Evolutionary conservation across 1,140 invertebrate species (phyloP).

Genomic region (Wasmannia auropunctata): DNA sequence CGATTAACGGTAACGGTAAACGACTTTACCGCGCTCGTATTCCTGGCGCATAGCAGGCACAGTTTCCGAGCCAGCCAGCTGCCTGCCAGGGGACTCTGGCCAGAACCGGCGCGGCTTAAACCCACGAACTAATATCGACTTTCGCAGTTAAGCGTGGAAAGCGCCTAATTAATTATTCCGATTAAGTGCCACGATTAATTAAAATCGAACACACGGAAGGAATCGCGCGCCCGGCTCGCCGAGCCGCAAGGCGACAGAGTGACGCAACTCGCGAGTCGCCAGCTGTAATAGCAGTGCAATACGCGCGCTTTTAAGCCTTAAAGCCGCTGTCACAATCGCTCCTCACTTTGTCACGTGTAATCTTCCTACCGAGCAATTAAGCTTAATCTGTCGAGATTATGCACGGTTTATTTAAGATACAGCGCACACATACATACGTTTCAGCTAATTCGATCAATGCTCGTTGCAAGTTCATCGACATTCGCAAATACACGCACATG

Average conservation of each 20-base stretch:
- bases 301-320: neutral
- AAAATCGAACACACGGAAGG: slow-evolving; percentile 56
- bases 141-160: slow-evolving; percentile 48
- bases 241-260: slow-evolving; percentile 13
- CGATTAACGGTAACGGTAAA: slow-evolving; percentile 81
- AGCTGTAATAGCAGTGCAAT: neutral
- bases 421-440: neutral
- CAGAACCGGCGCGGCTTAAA: neutral
- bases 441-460: neutral
- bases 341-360: neutral
- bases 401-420: neutral
- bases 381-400: neutral
- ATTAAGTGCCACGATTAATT: slow-evolving; percentile 54
- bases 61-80: slow-evolving; percentile 40
- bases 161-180: slow-evolving; percentile 67
- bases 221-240: neutral
- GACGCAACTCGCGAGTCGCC: slow-evolving; percentile 9
- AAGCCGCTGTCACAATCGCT: neutral
- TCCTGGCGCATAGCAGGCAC: slow-evolving; percentile 48
- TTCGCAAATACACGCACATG: neutral
- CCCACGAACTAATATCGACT: slow-evolving; percentile 49
- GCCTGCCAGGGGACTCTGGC: neutral
- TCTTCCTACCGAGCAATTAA: neutral
- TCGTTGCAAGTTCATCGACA: neutral
- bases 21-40: slow-evolving; percentile 73